These are phyloP conservation scores for Parochlus steinenii DNA, from an alignment of 2,888 invertebrate genomes.

Conservation along the genomic window DNA sequence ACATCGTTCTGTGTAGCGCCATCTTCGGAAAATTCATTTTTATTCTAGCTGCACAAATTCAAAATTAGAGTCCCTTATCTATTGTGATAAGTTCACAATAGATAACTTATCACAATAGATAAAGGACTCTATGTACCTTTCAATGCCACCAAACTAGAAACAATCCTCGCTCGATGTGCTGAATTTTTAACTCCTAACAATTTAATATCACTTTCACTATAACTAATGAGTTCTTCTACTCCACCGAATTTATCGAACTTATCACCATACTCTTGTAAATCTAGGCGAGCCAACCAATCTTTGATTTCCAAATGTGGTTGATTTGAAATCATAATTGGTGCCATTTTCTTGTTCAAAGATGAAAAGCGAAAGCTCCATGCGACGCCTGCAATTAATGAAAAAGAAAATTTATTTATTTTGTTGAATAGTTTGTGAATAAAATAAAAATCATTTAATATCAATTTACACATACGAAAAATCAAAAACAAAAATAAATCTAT, in stretches of 20 bases:
- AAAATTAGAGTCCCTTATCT: too few relatives aligned
- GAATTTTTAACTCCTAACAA: constrained; percentile 43
- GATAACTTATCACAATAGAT: too few relatives aligned
- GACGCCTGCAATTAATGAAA: constrained; percentile 23
- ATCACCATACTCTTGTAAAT: constrained; percentile 37
- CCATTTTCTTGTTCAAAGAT: constrained; percentile 22
- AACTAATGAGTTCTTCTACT: constrained; percentile 39
- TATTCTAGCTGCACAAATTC: too few relatives aligned
- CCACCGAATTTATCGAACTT: constrained; percentile 34
- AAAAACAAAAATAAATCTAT: not conserved
- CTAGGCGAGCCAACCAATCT: constrained; percentile 43
- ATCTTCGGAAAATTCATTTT: too few relatives aligned
- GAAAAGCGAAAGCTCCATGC: constrained; percentile 33
- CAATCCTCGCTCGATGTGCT: constrained; percentile 44
- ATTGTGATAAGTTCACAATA: too few relatives aligned
- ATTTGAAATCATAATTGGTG: constrained; percentile 17
- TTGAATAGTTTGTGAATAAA: too few relatives aligned
- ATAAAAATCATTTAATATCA: not conserved
- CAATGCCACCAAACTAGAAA: constrained; percentile 44
- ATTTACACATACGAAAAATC: not conserved
- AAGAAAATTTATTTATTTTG: not conserved
- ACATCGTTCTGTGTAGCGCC: too few relatives aligned
- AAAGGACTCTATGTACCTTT: too few relatives aligned
- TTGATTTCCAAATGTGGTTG: constrained; percentile 35
- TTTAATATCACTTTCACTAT: constrained; percentile 40